Conservation (phyloP, 2,888 invertebrate species). For the Alcis repandata region DNA sequence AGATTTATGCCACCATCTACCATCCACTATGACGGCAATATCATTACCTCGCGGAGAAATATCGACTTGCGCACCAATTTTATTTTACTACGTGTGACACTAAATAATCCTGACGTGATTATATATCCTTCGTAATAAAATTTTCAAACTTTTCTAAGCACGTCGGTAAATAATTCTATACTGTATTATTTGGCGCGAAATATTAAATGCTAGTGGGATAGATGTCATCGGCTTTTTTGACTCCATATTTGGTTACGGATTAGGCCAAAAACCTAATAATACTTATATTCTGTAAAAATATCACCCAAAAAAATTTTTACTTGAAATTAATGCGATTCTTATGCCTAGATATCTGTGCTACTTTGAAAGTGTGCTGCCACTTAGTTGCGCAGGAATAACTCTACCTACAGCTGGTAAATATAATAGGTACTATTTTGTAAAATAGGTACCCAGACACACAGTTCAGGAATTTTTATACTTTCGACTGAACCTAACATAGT, state of each 20-base stretch:
- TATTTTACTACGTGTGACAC: conserved; percentile 9
- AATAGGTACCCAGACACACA: too few species aligned
- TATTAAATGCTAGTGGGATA: background rate
- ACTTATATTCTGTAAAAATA: too few species aligned
- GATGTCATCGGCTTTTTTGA: background rate
- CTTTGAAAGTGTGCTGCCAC: too few species aligned
- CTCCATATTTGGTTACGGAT: background rate
- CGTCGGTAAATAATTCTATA: conserved; percentile 5
- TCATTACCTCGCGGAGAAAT: conserved; percentile 4
- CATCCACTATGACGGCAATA: background rate
- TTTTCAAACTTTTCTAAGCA: conserved; percentile 10
- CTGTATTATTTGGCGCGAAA: background rate
- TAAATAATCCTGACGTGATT: conserved; percentile 8
- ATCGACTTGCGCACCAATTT: background rate
- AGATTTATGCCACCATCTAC: background rate
- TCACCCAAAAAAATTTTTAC: too few species aligned
- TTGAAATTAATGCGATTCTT: too few species aligned
- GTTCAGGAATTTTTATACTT: too few species aligned
- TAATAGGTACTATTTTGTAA: too few species aligned
- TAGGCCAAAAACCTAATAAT: too few species aligned
- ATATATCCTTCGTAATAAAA: conserved; percentile 10
- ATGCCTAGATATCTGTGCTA: too few species aligned
- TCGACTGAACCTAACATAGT: too few species aligned
- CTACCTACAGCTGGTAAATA: too few species aligned
- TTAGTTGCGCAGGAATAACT: too few species aligned